Base-by-base conservation (phyloP, 2,113 vertebrate species). In the Isurus oxyrinchus region DNA sequence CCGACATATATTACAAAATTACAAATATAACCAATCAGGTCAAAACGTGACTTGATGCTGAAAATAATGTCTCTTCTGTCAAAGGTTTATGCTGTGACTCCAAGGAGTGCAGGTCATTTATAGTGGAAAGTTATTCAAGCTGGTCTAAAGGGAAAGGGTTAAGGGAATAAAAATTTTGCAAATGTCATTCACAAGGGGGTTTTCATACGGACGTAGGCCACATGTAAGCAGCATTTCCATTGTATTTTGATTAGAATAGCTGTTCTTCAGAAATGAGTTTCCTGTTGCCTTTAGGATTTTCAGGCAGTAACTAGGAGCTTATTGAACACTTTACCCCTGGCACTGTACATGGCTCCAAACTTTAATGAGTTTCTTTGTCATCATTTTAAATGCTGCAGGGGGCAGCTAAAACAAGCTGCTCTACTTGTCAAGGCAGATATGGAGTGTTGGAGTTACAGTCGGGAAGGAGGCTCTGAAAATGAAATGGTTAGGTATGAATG, bases 341-440 rank as follows among this genome's bases (percentile, higher is more conserved):
- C 96, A 66, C 16, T 35, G 59, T 91, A 88, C 87, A 88, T 19
- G 14, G 44, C 49, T 96, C 53, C 84, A 63, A 96, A 90, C 81
- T 90, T 96, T 96, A 67, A 96, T 96, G 96, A 88, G 59, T 88
- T 69, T 55, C 66, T 76, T 88, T 96, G 96, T 96, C 86, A 96
- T 79, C 61, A 27, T n/a, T 67, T 88, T 55, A 11, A 63, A 61
- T 96, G 84, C 86, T 96, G 63, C 44, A 87, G 86, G 96, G 72
- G 57, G 59, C 63, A 96, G 35, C 27, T 91, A 6, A 49, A 72
- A 67, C 31, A 69, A 96, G 84, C 96, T n/a, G 40, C 86, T 96
- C 35, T 35, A 35, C 25, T 96, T 67, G 86, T 66, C 87, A 5
- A 57, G n/a, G 87, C 61, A 53, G 44, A 69, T 44, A 53, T 66